These are phyloP conservation scores for Rhopilema esculentum DNA, from an alignment of 30 jellyfish, hydroid and myxozoan genomes.

Conservation along the genomic window DNA sequence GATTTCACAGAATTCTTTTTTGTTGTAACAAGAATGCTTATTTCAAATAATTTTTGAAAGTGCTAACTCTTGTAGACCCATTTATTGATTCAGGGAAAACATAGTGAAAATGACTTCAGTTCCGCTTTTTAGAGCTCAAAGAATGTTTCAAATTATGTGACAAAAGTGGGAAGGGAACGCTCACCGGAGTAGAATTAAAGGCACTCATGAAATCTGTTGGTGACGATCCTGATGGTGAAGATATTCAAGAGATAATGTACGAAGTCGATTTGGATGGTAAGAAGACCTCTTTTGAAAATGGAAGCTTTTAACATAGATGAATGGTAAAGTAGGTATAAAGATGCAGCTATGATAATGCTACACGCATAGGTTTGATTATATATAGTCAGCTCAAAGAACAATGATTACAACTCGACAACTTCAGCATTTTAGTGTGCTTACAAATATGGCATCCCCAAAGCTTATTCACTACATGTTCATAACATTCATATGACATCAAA, in stretches of 20 bases:
- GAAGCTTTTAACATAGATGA: too few relatives aligned
- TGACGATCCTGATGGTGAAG: slow-evolving; percentile 75
- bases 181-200: slow-evolving; percentile 47
- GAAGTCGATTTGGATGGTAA: slow-evolving; percentile 67
- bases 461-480: too few relatives aligned
- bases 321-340: too few relatives aligned
- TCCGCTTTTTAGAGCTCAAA: slow-evolving; percentile 44
- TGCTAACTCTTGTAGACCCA: too few relatives aligned
- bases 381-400: too few relatives aligned
- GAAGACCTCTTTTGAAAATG: background rate
- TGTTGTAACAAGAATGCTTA: background rate
- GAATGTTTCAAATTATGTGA: slow-evolving; percentile 72
- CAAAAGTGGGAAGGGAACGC: slow-evolving; percentile 64
- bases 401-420: too few relatives aligned
- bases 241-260: slow-evolving; percentile 42
- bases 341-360: too few relatives aligned
- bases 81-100: background rate
- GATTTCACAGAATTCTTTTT: background rate
- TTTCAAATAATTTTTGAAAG: too few relatives aligned
- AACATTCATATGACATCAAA: too few relatives aligned
- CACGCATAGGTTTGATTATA: too few relatives aligned
- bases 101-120: background rate
- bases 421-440: too few relatives aligned
- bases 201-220: slow-evolving; percentile 69
- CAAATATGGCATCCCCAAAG: too few relatives aligned